A percentile compares a stretch with the other conserved stretches of the same genome.
phyloP scores from a whole-genome alignment of 2,888 invertebrate genomes.

The Dolichomitus sp. region DNA sequence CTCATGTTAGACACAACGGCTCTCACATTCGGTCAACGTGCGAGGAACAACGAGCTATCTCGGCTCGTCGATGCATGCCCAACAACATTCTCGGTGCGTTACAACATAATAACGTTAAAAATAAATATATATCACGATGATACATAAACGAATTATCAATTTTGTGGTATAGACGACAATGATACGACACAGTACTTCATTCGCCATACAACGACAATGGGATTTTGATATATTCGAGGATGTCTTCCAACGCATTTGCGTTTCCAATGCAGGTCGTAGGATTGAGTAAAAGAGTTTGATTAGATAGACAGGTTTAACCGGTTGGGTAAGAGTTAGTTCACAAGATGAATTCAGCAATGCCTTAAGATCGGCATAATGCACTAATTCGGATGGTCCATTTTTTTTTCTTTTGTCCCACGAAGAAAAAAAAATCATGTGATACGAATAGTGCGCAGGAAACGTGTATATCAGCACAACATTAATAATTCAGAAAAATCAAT shows the following conservation, averaged over 20 bases:
- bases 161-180: conserved; percentile 59
- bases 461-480: conserved; percentile 54
- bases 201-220: conserved; percentile 78
- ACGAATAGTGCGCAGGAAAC: conserved; percentile 47
- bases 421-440: conserved; percentile 46
- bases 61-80: conserved; percentile 70
- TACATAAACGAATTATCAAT: conserved; percentile 45
- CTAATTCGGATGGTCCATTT: conserved; percentile 41
- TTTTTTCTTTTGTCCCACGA: conserved; percentile 41
- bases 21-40: conserved; percentile 43
- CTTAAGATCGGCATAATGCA: conserved; percentile 16
- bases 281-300: conserved; percentile 9
- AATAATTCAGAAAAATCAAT: conserved; percentile 39
- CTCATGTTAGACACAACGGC: conserved; percentile 71
- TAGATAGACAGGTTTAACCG: conserved; percentile 23
- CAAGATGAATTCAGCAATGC: conserved; percentile 49
- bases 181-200: conserved; percentile 83
- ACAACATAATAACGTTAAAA: conserved; percentile 58
- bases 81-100: conserved; percentile 73
- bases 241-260: conserved; percentile 54
- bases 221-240: conserved; percentile 51
- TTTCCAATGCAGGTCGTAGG: conserved; percentile 41
- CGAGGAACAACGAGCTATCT: conserved; percentile 51
- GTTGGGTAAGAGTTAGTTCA: conserved; percentile 58
- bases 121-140: conserved; percentile 27